Conservation (phyloP, 1,140 invertebrate genomes). For the Habropoda laboriosa region DNA sequence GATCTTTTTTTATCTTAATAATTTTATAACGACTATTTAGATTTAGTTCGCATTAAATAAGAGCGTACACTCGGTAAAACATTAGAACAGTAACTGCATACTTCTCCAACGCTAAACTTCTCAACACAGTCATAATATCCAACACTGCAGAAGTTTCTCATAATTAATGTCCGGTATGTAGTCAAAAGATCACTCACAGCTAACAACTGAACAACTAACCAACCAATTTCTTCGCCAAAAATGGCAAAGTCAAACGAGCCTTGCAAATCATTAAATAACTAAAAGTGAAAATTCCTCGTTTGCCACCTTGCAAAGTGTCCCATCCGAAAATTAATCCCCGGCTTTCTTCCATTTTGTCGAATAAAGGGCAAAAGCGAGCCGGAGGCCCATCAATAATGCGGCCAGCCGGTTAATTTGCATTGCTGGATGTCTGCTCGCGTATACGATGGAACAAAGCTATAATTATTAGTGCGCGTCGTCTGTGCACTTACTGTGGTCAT, state of each 20-base stretch:
- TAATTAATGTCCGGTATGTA: background rate
- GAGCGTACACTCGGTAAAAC: background rate
- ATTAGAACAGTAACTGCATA: too few relatives aligned
- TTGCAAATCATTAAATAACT: background rate
- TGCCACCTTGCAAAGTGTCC: too few relatives aligned
- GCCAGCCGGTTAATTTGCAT: slow-evolving; percentile 73
- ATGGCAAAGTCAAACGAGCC: background rate
- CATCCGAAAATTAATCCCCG: slow-evolving; percentile 21
- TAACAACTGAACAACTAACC: too few relatives aligned
- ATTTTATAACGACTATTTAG: too few relatives aligned
- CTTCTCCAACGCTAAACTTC: too few relatives aligned
- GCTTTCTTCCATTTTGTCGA: slow-evolving; percentile 27
- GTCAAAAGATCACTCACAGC: too few relatives aligned
- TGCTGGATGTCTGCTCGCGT: slow-evolving; percentile 62
- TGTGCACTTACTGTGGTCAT: slow-evolving; percentile 75
- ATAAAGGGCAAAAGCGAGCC: slow-evolving; percentile 22
- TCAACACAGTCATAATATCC: background rate
- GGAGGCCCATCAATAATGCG: slow-evolving; percentile 34
- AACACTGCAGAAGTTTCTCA: background rate
- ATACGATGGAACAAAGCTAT: slow-evolving; percentile 75
- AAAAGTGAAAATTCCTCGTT: background rate
- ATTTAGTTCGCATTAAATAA: too few relatives aligned
- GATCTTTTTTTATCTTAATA: too few relatives aligned
- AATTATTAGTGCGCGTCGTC: slow-evolving; percentile 82
- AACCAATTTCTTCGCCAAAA: background rate